A percentile compares a stretch with the other conserved stretches of the same genome.
phyloP scores from a whole-genome alignment of 1,140 invertebrate species.

The Cyclina sinensis region DNA sequence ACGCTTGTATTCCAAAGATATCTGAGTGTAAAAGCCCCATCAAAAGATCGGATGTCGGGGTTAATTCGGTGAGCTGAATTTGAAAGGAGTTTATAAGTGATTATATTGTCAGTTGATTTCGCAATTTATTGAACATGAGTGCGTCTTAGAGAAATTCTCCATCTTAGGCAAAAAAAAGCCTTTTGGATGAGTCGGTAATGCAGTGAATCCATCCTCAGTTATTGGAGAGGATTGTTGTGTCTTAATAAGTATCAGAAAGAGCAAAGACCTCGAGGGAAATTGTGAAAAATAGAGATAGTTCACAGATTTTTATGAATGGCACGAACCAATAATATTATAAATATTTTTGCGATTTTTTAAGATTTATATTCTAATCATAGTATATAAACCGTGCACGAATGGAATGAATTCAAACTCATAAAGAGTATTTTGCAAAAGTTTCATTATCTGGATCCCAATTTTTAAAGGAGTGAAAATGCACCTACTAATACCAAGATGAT shows the following conservation, averaged over 20 bases:
- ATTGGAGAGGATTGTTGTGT: background rate
- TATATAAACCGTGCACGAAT: too few relatives aligned
- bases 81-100: background rate
- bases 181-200: background rate
- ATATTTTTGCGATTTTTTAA: too few relatives aligned
- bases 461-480: too few relatives aligned
- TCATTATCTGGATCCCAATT: too few relatives aligned
- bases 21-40: background rate
- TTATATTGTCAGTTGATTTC: background rate
- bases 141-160: background rate
- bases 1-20: background rate
- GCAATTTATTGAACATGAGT: background rate
- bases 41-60: background rate
- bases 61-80: background rate
- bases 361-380: too few relatives aligned
- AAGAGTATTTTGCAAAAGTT: too few relatives aligned
- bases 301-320: too few relatives aligned
- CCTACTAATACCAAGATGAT: too few relatives aligned
- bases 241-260: background rate
- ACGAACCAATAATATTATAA: too few relatives aligned
- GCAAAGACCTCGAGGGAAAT: background rate
- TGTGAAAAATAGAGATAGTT: background rate
- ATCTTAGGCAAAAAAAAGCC: background rate
- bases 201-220: conserved; percentile 14
- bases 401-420: too few relatives aligned